phyloP scores from a whole-genome alignment of 30 jellyfish, hydroid and myxozoan genomes.

The Turritopsis rubra region DNA sequence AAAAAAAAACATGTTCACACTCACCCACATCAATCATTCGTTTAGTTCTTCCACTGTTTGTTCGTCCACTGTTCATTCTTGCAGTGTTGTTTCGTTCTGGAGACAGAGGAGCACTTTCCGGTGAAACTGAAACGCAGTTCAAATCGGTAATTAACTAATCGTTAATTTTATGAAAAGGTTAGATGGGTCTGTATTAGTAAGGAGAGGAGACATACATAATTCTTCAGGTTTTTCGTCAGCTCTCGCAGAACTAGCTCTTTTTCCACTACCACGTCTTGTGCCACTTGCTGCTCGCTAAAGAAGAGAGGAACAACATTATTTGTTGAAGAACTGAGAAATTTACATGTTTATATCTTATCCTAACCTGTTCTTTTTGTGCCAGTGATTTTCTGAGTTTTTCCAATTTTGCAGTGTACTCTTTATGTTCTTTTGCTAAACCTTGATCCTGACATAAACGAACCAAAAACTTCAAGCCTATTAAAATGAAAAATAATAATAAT shows the following conservation, averaged over 20 bases:
- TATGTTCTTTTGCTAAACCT: conserved; percentile 70
- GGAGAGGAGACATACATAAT: background rate
- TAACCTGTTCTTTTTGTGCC: conserved; percentile 81
- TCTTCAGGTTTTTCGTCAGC: background rate
- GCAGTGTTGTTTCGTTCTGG: conserved; percentile 12
- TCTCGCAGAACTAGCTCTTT: conserved; percentile 17
- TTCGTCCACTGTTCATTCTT: conserved; percentile 12
- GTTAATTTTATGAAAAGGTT: too few species aligned
- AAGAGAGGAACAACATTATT: background rate
- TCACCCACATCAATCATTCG: conserved; percentile 4
- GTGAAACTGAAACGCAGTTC: background rate
- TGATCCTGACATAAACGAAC: conserved; percentile 90
- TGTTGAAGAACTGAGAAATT: background rate
- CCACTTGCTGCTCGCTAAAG: conserved; percentile 82
- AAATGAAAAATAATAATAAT: background rate
- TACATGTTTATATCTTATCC: background rate
- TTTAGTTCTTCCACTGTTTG: background rate
- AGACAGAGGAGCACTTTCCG: conserved; percentile 10
- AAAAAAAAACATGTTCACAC: background rate
- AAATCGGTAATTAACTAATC: background rate
- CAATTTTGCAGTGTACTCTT: conserved; percentile 67
- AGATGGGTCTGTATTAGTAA: too few species aligned
- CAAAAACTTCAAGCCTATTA: conserved; percentile 68
- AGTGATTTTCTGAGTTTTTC: conserved; percentile 63
- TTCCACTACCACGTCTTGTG: conserved; percentile 74